Conservation (phyloP, 2,888 invertebrate genomes). For the Monochamus alternatus region DNA sequence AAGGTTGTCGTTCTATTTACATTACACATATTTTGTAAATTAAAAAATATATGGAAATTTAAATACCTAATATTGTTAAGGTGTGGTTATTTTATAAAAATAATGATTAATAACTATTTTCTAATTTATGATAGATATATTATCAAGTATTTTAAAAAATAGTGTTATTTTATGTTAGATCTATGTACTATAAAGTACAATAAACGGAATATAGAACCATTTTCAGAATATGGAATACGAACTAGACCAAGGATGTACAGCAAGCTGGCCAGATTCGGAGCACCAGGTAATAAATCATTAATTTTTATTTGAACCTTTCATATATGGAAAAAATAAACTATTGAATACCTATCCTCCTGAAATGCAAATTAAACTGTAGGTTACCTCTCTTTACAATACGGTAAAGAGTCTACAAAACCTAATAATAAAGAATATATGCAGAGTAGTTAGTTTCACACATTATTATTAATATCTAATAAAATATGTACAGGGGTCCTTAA, state of each 20-base stretch:
- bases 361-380: no score
- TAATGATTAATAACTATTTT: neutral
- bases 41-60: neutral
- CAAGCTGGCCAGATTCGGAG: constrained; percentile 66
- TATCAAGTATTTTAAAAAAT: neutral
- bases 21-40: neutral
- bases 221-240: constrained; percentile 53
- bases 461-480: no score
- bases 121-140: neutral
- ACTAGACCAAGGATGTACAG: constrained; percentile 63
- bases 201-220: neutral
- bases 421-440: no score
- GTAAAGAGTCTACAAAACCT: no score
- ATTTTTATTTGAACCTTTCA: no score
- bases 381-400: no score
- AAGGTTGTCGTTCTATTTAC: neutral
- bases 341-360: no score
- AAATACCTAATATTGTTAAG: neutral
- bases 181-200: neutral
- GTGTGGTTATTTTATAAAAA: no score
- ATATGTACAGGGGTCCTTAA: no score
- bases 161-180: neutral
- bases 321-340: neutral
- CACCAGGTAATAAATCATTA: constrained; percentile 61
- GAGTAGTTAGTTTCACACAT: no score